Conservation (phyloP, 1,140 invertebrate species). For the Dreissena polymorpha region DNA sequence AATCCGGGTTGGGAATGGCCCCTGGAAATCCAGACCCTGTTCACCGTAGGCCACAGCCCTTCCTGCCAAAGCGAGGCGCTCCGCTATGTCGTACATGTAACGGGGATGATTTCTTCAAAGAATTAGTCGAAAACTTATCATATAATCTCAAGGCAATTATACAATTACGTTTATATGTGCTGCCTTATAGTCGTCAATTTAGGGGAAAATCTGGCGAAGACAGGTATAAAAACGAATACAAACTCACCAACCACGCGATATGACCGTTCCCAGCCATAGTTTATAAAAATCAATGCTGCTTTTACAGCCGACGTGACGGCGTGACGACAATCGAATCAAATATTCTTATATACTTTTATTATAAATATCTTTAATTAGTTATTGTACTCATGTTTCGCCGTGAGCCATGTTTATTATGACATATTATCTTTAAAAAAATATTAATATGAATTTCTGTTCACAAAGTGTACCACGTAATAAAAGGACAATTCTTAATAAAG, state of each 20-base stretch:
- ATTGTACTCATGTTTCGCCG: too few relatives aligned
- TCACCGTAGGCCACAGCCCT: slow-evolving; percentile 70
- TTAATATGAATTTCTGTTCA: neutral
- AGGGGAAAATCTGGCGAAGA: neutral
- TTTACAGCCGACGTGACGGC: neutral
- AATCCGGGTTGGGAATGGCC: slow-evolving; percentile 58
- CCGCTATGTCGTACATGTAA: slow-evolving; percentile 70
- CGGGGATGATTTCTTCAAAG: slow-evolving; percentile 71
- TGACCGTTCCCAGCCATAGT: neutral
- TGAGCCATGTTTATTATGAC: neutral
- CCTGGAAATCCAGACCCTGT: slow-evolving; percentile 54
- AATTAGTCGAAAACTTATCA: neutral
- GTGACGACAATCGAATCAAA: too few relatives aligned
- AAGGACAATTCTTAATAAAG: neutral
- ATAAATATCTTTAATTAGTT: too few relatives aligned
- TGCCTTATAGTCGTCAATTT: too few relatives aligned
- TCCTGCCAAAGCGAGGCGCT: slow-evolving; percentile 62
- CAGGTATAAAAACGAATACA: neutral
- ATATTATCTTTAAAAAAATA: too few relatives aligned
- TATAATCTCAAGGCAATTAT: neutral
- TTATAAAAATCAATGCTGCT: neutral
- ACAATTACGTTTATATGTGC: neutral
- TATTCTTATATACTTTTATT: too few relatives aligned
- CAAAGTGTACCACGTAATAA: neutral
- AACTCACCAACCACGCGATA: neutral